Conservation (phyloP, 1,140 invertebrate genomes). For the Hypothenemus hampei region DNA sequence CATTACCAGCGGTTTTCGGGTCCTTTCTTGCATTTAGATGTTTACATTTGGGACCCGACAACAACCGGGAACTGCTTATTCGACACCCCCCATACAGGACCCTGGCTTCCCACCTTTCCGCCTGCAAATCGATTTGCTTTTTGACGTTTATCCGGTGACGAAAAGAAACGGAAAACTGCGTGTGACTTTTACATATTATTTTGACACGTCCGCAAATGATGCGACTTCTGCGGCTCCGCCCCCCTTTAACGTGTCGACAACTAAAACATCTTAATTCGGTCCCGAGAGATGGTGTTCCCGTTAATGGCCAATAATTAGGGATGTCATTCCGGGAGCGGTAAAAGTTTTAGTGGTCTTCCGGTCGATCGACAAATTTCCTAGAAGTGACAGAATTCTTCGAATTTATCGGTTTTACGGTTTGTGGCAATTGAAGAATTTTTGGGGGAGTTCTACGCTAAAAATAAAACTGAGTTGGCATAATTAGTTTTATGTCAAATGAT, state of each 20-base stretch:
- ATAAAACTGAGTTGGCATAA: no score
- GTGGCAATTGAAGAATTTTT: not conserved
- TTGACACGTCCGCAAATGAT: constrained; percentile 7
- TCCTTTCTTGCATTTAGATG: constrained; percentile 23
- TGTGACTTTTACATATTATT: not conserved
- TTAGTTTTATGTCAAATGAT: no score
- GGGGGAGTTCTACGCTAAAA: not conserved
- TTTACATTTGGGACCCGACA: constrained; percentile 14
- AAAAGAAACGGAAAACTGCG: not conserved
- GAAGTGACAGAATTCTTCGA: constrained; percentile 6
- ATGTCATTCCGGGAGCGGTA: not conserved
- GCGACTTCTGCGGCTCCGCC: no score
- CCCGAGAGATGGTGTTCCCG: constrained; percentile 5
- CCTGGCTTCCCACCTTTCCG: no score
- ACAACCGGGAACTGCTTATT: constrained; percentile 12
- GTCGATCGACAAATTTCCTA: constrained; percentile 12
- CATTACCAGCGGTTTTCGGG: constrained; percentile 18
- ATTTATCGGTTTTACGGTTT: constrained; percentile 2
- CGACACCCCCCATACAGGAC: no score
- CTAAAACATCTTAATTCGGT: constrained; percentile 14
- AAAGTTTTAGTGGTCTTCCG: constrained; percentile 14
- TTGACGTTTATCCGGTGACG: no score
- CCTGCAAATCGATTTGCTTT: no score
- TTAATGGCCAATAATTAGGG: constrained; percentile 15
- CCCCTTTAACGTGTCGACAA: constrained; percentile 7